Conservation (phyloP, 2,113 vertebrate genomes). For the Sitta europaea region DNA sequence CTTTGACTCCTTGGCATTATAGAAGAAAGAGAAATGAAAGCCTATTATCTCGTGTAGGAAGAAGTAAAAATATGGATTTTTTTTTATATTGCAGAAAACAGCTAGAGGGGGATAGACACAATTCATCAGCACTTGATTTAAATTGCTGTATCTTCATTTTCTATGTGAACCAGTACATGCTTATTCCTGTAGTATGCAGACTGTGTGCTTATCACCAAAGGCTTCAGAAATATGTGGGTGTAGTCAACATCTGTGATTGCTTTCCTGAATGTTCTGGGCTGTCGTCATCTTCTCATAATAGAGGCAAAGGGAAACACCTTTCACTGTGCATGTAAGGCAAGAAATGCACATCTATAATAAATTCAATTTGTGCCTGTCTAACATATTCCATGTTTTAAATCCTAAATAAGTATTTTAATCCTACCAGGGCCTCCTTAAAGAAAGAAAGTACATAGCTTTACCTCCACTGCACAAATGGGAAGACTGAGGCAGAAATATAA, state of each 20-base stretch:
- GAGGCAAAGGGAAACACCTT: conserved; percentile 21
- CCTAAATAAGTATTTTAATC: background rate
- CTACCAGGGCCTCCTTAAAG: background rate
- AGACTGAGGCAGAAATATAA: background rate
- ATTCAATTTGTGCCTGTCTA: background rate
- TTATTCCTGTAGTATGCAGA: conserved; percentile 45
- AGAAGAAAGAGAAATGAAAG: background rate
- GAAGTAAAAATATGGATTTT: background rate
- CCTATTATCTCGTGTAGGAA: background rate
- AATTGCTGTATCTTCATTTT: conserved; percentile 10
- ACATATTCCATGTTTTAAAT: background rate
- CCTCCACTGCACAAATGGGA: background rate
- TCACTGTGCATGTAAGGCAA: background rate
- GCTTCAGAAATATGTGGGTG: conserved; percentile 36
- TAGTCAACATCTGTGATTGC: conserved; percentile 28
- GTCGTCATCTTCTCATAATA: background rate
- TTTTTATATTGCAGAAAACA: background rate
- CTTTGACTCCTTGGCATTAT: background rate
- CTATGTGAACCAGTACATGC: background rate
- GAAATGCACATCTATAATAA: background rate
- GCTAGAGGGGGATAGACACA: conserved; percentile 14
- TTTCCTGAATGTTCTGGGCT: conserved; percentile 17
- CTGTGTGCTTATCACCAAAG: conserved; percentile 23
- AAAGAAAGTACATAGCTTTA: background rate
- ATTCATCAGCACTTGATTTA: conserved; percentile 19